Evolutionary conservation across 2,888 invertebrate species (phyloP).

Genomic region (Drosophila austrosaltans): DNA sequence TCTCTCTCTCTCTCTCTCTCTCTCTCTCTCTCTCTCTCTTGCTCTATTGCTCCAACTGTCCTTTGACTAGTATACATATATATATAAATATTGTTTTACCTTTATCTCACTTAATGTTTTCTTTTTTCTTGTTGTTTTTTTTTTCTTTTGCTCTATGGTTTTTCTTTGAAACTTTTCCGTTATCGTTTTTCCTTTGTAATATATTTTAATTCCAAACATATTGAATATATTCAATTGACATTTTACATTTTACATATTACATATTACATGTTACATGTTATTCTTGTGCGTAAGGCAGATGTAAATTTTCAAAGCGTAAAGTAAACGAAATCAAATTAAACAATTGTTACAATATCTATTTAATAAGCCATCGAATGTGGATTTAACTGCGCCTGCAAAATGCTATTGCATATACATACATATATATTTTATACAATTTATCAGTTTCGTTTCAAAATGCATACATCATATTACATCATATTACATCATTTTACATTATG

Average conservation of each 20-base stretch:
- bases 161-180: neutral
- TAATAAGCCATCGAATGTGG: slow-evolving; percentile 55
- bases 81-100: neutral
- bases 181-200: neutral
- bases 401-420: slow-evolving; percentile 47
- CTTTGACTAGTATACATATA: slow-evolving; percentile 1
- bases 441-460: neutral
- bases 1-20: slow-evolving; percentile 14
- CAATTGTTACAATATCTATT: slow-evolving; percentile 6
- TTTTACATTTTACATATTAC: neutral
- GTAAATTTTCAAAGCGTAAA: neutral
- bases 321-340: slow-evolving; percentile 17
- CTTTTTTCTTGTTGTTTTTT: neutral
- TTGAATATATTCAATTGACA: slow-evolving; percentile 6
- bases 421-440: neutral
- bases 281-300: slow-evolving; percentile 1
- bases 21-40: neutral
- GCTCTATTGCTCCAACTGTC: neutral
- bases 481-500: slow-evolving; percentile 6
- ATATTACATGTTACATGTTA: slow-evolving; percentile 3
- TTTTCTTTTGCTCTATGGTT: slow-evolving; percentile 5
- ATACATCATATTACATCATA: too few relatives aligned
- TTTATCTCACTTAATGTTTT: slow-evolving; percentile 6
- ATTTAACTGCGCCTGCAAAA: slow-evolving; percentile 74
- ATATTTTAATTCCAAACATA: neutral